phyloP scores from a whole-genome alignment of 2,113 vertebrate species.

The Sorex araneus region DNA sequence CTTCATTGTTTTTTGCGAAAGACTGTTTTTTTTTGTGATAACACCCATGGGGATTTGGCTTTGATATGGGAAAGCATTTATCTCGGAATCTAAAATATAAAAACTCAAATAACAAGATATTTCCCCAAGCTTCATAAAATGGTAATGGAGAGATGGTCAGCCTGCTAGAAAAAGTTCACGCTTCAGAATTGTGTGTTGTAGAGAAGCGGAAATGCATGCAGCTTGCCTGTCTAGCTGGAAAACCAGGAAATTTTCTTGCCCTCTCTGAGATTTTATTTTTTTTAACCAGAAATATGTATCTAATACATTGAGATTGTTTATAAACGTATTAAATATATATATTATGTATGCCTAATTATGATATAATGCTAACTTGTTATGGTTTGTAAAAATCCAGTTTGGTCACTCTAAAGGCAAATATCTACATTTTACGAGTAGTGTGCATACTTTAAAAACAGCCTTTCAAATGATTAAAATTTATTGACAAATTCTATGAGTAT shows the following conservation, averaged over 20 bases:
- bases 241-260: neutral
- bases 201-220: rapidly evolving
- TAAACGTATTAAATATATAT: neutral
- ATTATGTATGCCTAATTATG: neutral
- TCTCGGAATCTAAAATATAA: conserved; percentile 23
- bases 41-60: conserved; percentile 21
- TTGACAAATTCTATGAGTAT: conserved; percentile 20
- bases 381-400: neutral
- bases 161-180: neutral
- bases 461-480: conserved; percentile 51
- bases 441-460: neutral
- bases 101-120: conserved; percentile 49
- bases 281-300: neutral
- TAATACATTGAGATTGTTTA: neutral
- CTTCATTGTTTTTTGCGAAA: conserved; percentile 46
- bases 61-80: conserved; percentile 40
- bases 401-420: conserved; percentile 21
- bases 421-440: neutral
- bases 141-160: neutral
- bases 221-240: neutral
- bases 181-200: neutral
- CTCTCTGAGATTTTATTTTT: neutral
- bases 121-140: conserved; percentile 36
- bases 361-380: neutral
- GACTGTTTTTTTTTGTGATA: neutral